Evolutionary conservation across 2,113 vertebrate species (phyloP).

Genomic region (Isichthys henryi): DNA sequence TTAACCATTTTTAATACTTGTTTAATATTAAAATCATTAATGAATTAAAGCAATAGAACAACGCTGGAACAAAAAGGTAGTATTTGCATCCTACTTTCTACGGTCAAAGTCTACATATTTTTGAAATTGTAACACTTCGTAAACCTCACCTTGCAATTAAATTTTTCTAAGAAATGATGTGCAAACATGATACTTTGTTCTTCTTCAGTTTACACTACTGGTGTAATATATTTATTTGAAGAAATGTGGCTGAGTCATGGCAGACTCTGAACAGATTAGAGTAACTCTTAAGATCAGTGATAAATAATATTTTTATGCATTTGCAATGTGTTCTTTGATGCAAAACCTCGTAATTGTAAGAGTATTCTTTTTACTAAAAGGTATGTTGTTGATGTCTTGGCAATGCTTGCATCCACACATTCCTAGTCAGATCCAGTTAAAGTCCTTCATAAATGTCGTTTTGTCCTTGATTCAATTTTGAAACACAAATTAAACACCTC

Average conservation of each 20-base stretch:
- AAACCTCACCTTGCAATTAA: not conserved
- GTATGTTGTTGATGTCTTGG: not conserved
- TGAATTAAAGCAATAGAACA: not conserved
- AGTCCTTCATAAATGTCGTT: not conserved
- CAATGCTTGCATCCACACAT: not conserved
- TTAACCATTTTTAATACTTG: not conserved
- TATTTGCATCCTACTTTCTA: not conserved
- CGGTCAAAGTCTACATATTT: not conserved
- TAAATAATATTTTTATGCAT: not conserved
- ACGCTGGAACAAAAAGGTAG: not conserved
- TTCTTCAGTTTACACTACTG: not conserved
- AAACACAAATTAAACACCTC: not conserved
- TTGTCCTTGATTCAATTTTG: not conserved
- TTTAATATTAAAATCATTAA: not conserved
- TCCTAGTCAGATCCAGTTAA: not conserved
- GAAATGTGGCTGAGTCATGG: not conserved
- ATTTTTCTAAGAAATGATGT: not conserved
- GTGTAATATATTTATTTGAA: not conserved
- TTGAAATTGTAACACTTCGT: not conserved
- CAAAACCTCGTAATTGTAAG: not conserved
- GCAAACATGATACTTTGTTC: not conserved
- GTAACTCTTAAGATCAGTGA: not conserved
- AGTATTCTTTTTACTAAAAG: not conserved
- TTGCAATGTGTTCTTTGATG: not conserved
- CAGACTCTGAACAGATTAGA: not conserved